Evolutionary conservation across 2,888 invertebrate genomes (phyloP), one percentile per base, ranked within the genome.

Genomic region (Rhogogaster chlorosoma): DNA sequence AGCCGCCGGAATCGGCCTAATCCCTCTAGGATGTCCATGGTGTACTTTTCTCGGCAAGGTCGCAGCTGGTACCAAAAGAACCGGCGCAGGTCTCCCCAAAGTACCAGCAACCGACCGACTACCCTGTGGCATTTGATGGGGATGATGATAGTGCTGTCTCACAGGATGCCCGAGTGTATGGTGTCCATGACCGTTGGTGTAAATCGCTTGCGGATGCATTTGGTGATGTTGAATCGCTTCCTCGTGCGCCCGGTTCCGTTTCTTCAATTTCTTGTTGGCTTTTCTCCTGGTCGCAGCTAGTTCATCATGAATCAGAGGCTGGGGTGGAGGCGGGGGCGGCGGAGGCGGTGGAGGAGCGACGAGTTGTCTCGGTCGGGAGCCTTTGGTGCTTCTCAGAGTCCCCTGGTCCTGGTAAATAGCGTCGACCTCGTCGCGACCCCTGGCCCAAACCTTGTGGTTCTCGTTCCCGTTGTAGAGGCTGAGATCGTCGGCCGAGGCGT

Each of bases 401-500:
- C 94, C 93, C 10, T 90, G 90, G 77, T 93, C 93, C 71, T 97
- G 97, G 90, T 97, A 97, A 86, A 95, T 94, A 32, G 94, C 96
- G 87, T 97, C 97, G 49, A 97, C 94, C 85, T 97, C 96, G 92
- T 97, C 97, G 45, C 96, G 95, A 38, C 96, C 96, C 10, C 97
- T 97, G 2, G 97, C 97, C 98, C 98, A 98, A 64, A 98, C 97
- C 93, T 98, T 98, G 93, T 98, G 98, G 93, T 98, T 98, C 93
- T 98, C 98, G 91, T 98, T 98, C 0, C 98, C 98, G 91, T 98
- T 98, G 93, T 97, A 98, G 85, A 96, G 96, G 87, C 98, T 98
- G 32, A 97, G 95, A 88, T 98, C 97, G 88, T 98, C 98, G 86
- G 96, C 96, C 7, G 92, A 91, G 0, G 90, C 85, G 57, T 92